Conservation (phyloP, 2,888 invertebrate species). For the Kuschelorhynchus macadamiae region DNA sequence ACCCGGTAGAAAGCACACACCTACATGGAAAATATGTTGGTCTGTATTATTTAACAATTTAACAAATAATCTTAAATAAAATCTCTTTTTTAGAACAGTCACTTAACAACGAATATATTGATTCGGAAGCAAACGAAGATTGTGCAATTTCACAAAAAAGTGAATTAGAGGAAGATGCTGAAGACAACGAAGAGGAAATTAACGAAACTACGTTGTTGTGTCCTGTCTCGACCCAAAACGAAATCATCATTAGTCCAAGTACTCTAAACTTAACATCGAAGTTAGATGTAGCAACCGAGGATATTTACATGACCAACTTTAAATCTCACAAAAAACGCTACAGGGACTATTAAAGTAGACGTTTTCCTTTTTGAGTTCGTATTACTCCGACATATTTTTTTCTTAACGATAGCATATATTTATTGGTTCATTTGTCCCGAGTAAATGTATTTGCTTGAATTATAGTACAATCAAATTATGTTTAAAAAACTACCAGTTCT, state of each 20-base stretch:
- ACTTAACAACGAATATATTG: constrained; percentile 14
- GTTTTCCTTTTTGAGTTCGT: background rate
- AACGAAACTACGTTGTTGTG: constrained; percentile 73
- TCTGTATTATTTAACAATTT: no score
- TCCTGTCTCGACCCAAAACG: constrained; percentile 67
- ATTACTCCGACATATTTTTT: no score
- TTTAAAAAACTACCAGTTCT: no score
- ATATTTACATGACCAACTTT: constrained; percentile 51
- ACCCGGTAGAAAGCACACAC: no score
- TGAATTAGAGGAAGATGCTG: constrained; percentile 55
- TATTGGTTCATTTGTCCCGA: no score
- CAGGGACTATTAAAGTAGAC: constrained; percentile 45
- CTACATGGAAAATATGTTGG: no score
- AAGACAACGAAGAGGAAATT: constrained; percentile 63
- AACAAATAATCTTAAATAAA: no score
- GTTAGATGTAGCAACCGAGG: constrained; percentile 49
- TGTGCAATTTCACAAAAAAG: background rate
- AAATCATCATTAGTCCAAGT: constrained; percentile 67
- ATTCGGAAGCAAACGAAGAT: background rate
- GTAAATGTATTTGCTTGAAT: no score
- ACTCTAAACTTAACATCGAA: constrained; percentile 51
- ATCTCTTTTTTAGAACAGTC: constrained; percentile 11
- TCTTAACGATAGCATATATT: no score
- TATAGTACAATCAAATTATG: no score
- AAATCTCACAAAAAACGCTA: constrained; percentile 42